Conservation (phyloP, 2,888 invertebrate genomes). For the Apodemia duryi region DNA sequence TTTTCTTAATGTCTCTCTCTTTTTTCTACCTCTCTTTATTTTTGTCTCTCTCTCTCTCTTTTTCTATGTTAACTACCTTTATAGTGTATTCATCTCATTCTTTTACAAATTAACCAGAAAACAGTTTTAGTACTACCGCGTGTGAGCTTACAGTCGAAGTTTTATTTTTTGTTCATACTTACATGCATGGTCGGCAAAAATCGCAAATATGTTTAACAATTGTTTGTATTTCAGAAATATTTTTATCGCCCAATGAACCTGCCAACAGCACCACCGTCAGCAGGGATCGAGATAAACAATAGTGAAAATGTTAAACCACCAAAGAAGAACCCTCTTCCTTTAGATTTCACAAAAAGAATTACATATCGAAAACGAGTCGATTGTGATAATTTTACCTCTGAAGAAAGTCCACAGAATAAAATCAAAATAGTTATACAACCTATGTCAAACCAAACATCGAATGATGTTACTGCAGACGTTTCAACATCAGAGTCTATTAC, state of each 20-base stretch:
- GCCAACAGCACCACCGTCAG: conserved; percentile 31
- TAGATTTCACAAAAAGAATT: conserved; percentile 45
- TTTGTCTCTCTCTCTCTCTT: no score
- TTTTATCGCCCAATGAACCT: conserved; percentile 33
- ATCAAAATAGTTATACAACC: background rate
- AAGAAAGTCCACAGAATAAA: background rate
- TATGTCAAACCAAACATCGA: background rate
- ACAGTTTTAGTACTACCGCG: no score
- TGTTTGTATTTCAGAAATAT: conserved; percentile 30
- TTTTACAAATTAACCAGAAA: no score
- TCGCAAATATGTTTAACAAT: background rate
- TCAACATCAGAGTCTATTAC: conserved; percentile 34
- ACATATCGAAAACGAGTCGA: conserved; percentile 7
- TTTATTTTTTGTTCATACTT: no score
- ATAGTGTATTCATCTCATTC: no score
- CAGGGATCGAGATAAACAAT: conserved; percentile 44
- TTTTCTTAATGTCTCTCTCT: no score
- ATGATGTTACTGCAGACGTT: conserved; percentile 30
- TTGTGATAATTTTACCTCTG: background rate
- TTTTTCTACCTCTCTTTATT: no score
- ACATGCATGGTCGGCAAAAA: no score
- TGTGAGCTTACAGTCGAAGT: no score
- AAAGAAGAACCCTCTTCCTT: conserved; percentile 46
- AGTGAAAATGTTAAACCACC: conserved; percentile 31
- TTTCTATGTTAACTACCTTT: no score